These are phyloP conservation scores for Pandemis corylana DNA, from an alignment of 2,888 invertebrate genomes.

Conservation along the genomic window DNA sequence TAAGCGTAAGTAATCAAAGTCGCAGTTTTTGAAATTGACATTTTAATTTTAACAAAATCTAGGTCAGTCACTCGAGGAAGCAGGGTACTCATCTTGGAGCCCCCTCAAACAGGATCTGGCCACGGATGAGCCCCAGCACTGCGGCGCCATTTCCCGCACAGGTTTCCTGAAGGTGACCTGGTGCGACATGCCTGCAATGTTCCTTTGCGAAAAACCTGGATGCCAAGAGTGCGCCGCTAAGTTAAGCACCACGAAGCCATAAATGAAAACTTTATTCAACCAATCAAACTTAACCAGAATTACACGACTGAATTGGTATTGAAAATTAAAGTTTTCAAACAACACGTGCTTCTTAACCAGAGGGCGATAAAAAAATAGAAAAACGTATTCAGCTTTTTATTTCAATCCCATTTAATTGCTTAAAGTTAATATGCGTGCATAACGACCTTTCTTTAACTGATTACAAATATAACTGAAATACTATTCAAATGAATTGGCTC, in stretches of 20 bases:
- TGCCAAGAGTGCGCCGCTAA: not conserved
- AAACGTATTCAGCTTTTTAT: not conserved
- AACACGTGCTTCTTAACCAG: not conserved
- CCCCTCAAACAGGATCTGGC: conserved; percentile 50
- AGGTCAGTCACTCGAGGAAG: conserved; percentile 59
- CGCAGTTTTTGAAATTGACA: not conserved
- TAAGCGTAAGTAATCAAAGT: not conserved
- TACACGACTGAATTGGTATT: not conserved
- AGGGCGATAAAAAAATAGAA: conserved; percentile 1
- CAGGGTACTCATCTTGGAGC: conserved; percentile 62
- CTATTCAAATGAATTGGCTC: too few relatives aligned
- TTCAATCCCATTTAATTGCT: not conserved
- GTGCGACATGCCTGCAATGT: conserved; percentile 62
- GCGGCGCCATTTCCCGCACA: conserved; percentile 61
- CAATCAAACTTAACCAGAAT: conserved; percentile 12
- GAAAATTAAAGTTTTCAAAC: not conserved
- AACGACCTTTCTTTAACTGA: not conserved
- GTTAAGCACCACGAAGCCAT: not conserved
- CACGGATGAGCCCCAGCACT: conserved; percentile 51
- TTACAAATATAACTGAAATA: not conserved
- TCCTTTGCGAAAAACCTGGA: conserved; percentile 56
- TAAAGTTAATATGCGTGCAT: not conserved
- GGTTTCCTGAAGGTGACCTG: conserved; percentile 56
- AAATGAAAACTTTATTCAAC: not conserved
- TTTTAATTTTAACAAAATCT: not conserved